These are phyloP conservation scores for Watsonalla cultraria DNA, from an alignment of 2,888 invertebrate genomes.

Conservation along the genomic window DNA sequence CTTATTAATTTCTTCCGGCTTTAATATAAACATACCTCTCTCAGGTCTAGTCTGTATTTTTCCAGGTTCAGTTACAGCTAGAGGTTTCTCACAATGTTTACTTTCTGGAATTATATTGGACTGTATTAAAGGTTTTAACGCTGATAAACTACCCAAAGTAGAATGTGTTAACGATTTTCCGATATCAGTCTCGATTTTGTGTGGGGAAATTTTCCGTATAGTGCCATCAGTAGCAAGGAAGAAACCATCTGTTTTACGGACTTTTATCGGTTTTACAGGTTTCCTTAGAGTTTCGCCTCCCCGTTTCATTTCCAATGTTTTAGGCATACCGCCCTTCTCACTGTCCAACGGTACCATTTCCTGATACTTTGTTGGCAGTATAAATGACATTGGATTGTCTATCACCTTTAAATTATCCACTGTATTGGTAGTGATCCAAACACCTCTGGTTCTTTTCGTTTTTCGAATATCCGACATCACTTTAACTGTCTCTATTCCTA, in stretches of 20 bases:
- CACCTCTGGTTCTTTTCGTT: constrained; percentile 48
- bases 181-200: constrained; percentile 1
- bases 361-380: constrained; percentile 28
- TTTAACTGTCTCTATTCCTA: constrained; percentile 65
- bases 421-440: constrained; percentile 63
- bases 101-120: neutral
- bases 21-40: constrained; percentile 55
- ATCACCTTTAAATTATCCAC: constrained; percentile 57
- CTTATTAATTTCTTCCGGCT: constrained; percentile 69
- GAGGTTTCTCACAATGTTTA: neutral
- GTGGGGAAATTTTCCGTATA: constrained; percentile 21
- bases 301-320: constrained; percentile 5
- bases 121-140: constrained; percentile 1
- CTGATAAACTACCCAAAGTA: neutral
- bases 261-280: constrained; percentile 58
- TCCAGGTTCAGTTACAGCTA: neutral
- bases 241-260: constrained; percentile 52
- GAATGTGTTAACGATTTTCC: constrained; percentile 6
- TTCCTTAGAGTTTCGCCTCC: constrained; percentile 18
- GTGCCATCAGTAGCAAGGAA: constrained; percentile 38
- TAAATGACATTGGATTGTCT: constrained; percentile 58
- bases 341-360: constrained; percentile 25
- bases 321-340: constrained; percentile 9
- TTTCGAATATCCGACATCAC: constrained; percentile 21
- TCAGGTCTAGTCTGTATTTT: constrained; percentile 20